Evolutionary conservation across 2,888 invertebrate genomes (phyloP), one percentile per base, ranked within the genome.

Genomic region (Cylindroiulus punctatus): DNA sequence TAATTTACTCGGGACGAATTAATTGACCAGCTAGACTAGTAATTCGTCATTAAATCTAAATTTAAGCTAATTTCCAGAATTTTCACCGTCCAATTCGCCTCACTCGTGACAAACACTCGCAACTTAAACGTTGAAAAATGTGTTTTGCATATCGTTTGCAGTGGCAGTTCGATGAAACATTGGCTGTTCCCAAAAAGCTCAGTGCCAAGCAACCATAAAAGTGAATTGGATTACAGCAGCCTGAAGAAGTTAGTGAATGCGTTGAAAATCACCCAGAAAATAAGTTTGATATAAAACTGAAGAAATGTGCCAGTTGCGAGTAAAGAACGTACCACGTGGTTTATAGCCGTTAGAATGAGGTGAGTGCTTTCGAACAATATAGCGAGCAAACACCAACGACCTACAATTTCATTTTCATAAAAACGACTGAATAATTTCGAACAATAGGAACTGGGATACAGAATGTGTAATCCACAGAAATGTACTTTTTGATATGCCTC

Each of bases 361-460:
- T 65, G 65, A 65, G 65, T 65, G 65, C 65, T 26, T 65, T 65
- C n/a, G 65, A 65, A 65, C 65, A 65, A 65, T 65, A 52, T 4
- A 4, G 19, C 52, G 4, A 4, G 17, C 12, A 19, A 52, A 52
- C 52, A 52, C 52, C 52, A 65, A 26, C 65, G 22, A 65, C 65
- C 26, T 44, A 8, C 44, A 44, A 65, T 26, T 8, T 26, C 65
- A 10, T 65, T 26, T 22, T 57, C 22, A 57, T 57, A 57, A 57
- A 26, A 26, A 26, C 65, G 44, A 44, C 10, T 26, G 10, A 65
- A 26, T 65, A 22, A 65, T 26, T 65, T 65, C 26, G 1, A 26
- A 26, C 26, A 65, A 65, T 65, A 12, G 22, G 26, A n/a, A 26
- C 65, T 8, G 26, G 26, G n/a, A n/a, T n/a, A n/a, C n/a, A n/a